A percentile compares a stretch with the other conserved stretches of the same genome.
These are phyloP conservation scores for Oceanodroma leucorhoa DNA, from an alignment of 2,797 vertebrate genomes.

Conservation along the genomic window DNA sequence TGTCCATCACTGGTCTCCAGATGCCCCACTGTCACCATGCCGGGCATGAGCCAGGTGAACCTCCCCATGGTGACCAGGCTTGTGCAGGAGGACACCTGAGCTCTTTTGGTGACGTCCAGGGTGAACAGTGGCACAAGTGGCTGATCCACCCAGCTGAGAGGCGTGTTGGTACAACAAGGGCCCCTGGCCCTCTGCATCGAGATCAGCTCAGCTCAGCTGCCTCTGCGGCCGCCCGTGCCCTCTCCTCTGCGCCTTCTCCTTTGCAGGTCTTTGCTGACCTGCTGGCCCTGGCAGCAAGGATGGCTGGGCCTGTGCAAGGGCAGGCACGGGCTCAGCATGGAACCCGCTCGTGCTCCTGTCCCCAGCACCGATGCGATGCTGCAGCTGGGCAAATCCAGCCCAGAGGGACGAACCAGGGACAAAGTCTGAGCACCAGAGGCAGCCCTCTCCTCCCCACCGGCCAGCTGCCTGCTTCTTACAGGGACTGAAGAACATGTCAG, in stretches of 20 bases:
- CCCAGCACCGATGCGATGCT: accelerated
- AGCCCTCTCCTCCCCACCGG: accelerated
- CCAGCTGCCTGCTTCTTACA: background rate
- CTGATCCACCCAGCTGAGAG: background rate
- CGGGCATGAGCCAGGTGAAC: background rate
- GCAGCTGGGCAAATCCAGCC: background rate
- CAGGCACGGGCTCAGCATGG: background rate
- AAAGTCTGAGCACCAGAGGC: too few species aligned
- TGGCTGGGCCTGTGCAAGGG: background rate
- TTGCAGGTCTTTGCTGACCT: background rate
- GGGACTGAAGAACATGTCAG: background rate
- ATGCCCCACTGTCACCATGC: background rate
- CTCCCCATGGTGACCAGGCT: background rate
- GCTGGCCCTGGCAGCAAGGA: too few species aligned
- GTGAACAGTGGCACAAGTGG: background rate
- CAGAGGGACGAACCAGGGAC: too few species aligned
- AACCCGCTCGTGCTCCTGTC: accelerated
- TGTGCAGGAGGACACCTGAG: background rate
- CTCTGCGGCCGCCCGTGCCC: accelerated
- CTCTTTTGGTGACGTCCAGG: background rate
- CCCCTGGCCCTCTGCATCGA: too few species aligned
- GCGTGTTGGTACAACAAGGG: background rate
- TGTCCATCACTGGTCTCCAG: accelerated
- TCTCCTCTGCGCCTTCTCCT: accelerated
- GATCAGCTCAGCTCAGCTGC: background rate